A percentile compares a stretch with the other conserved stretches of the same genome.
phyloP scores from a whole-genome alignment of 2,888 invertebrate genomes.

The Mimas tiliae region DNA sequence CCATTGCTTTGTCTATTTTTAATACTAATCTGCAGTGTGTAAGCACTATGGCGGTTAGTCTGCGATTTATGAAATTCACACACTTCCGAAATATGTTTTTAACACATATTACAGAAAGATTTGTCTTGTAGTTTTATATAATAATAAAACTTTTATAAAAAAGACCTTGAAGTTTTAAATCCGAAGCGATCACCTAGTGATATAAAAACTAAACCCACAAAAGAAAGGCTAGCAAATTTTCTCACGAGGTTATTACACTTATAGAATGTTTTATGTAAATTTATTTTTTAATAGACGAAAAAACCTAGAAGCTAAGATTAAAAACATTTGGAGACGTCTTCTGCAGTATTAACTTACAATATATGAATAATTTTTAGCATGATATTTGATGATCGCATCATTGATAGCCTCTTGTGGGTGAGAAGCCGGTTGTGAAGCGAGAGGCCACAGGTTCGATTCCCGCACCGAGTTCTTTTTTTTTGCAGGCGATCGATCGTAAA shows the following conservation, averaged over 20 bases:
- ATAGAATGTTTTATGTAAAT: conserved; percentile 22
- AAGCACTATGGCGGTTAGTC: no score
- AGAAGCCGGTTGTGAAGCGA: no score
- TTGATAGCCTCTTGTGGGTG: no score
- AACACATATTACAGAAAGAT: no score
- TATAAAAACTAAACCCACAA: conserved; percentile 10
- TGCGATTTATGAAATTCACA: no score
- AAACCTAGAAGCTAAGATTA: conserved; percentile 3
- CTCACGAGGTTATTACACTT: conserved; percentile 22
- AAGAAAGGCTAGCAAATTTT: conserved; percentile 15
- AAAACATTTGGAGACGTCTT: background rate
- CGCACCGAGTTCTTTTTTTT: no score
- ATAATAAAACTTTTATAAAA: background rate
- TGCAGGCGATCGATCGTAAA: no score
- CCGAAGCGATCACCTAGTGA: background rate
- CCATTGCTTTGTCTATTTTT: no score
- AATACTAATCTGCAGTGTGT: no score
- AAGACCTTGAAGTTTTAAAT: background rate
- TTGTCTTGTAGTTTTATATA: no score
- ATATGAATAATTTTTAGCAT: background rate
- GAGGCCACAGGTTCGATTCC: no score
- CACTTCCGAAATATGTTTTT: no score
- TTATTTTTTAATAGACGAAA: background rate
- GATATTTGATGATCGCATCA: background rate
- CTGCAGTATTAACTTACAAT: background rate